Conservation (phyloP, 1,140 invertebrate genomes). For the Heliothis virescens region DNA sequence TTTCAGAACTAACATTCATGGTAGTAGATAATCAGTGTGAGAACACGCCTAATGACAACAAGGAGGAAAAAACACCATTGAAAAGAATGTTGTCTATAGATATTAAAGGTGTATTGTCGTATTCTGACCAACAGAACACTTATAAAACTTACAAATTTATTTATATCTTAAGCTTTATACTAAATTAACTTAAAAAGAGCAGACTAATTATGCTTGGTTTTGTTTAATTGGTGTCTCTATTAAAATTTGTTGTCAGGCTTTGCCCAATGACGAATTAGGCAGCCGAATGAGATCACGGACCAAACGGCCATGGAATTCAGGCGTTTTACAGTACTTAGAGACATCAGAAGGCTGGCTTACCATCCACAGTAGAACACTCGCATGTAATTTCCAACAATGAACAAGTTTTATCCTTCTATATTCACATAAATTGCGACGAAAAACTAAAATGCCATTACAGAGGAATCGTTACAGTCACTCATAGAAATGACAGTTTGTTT, state of each 20-base stretch:
- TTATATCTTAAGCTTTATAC: no score
- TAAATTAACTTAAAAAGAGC: background rate
- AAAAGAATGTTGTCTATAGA: background rate
- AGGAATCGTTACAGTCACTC: slow-evolving; percentile 38
- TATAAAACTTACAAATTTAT: no score
- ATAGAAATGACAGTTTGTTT: slow-evolving; percentile 15
- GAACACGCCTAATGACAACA: slow-evolving; percentile 40
- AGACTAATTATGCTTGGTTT: background rate
- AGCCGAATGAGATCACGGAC: slow-evolving; percentile 49
- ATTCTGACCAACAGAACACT: background rate
- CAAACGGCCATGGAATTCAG: slow-evolving; percentile 33
- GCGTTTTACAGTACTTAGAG: background rate
- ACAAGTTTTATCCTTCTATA: background rate
- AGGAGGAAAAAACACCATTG: slow-evolving; percentile 22
- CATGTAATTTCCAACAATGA: slow-evolving; percentile 2
- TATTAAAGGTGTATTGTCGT: background rate
- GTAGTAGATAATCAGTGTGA: slow-evolving; percentile 6
- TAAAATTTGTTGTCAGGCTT: slow-evolving; percentile 13
- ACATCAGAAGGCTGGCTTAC: slow-evolving; percentile 5
- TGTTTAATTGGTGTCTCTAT: background rate
- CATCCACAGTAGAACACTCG: slow-evolving; percentile 12
- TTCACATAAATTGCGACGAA: slow-evolving; percentile 30
- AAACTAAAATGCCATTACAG: slow-evolving; percentile 22
- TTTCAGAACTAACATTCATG: no score
- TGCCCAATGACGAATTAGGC: slow-evolving; percentile 41